These are phyloP conservation scores for Brachyistius frenatus DNA, from an alignment of 2,113 vertebrate genomes.

Conservation along the genomic window DNA sequence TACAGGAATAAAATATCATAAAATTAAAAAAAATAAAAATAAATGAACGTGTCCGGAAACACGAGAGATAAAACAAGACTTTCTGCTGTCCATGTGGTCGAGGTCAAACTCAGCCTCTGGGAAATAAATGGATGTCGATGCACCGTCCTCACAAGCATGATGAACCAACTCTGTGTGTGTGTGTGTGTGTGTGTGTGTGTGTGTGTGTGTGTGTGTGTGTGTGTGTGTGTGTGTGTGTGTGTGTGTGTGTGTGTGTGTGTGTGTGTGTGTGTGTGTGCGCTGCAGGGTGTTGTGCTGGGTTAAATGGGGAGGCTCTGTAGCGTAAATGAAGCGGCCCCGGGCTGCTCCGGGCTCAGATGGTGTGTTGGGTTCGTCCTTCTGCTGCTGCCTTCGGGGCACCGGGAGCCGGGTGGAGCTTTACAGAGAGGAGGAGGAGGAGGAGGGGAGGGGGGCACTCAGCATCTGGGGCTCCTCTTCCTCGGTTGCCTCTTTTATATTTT, in stretches of 20 bases:
- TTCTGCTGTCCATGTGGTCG: constrained; percentile 16
- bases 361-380: constrained; percentile 62
- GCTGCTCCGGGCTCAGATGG: constrained; percentile 67
- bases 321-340: constrained; percentile 61
- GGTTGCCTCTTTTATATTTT: constrained; percentile 2
- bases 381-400: constrained; percentile 61
- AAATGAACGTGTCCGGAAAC: no score
- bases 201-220: background rate
- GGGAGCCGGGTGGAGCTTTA: constrained; percentile 53
- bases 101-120: constrained; percentile 23
- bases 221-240: background rate
- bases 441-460: constrained; percentile 1
- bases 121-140: constrained; percentile 10
- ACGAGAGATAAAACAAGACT: no score
- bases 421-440: background rate
- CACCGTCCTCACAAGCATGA: constrained; percentile 26
- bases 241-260: constrained; percentile 1
- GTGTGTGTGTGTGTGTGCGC: constrained; percentile 14
- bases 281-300: constrained; percentile 48
- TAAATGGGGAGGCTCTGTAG: constrained; percentile 69
- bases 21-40: no score
- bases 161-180: background rate
- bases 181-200: constrained; percentile 2
- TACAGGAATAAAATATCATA: background rate
- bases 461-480: constrained; percentile 32